Conservation (phyloP, 2,797 vertebrate species). For the Phataginus tricuspis region DNA sequence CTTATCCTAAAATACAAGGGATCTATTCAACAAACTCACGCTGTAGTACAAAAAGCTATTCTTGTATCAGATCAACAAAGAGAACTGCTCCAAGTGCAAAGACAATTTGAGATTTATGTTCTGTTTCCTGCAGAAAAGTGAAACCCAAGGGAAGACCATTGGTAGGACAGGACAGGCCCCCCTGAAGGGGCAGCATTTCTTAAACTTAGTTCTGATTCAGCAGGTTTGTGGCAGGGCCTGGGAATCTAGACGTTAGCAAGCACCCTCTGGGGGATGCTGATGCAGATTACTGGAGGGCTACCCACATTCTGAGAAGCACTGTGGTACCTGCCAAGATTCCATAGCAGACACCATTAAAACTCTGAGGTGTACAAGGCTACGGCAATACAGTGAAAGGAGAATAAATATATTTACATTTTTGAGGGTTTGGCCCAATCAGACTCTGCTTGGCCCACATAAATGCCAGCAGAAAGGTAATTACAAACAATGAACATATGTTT, state of each 20-base stretch:
- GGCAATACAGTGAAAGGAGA: not conserved
- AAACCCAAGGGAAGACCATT: not conserved
- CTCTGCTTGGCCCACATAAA: not conserved
- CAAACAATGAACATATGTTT: not conserved
- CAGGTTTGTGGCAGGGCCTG: not conserved
- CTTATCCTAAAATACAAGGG: constrained; percentile 65
- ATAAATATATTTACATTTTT: not conserved
- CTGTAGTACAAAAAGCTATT: constrained; percentile 68
- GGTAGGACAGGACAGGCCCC: not conserved
- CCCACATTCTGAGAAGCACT: constrained; percentile 11
- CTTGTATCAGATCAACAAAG: constrained; percentile 58
- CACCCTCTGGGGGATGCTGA: not conserved
- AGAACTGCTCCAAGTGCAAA: constrained; percentile 41
- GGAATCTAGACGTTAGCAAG: not conserved
- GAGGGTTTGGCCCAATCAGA: not conserved
- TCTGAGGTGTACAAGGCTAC: not conserved
- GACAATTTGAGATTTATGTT: constrained; percentile 40
- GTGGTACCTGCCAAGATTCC: not conserved
- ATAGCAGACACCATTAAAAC: not conserved
- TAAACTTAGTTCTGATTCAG: not conserved
- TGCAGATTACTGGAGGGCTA: not conserved
- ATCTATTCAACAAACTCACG: constrained; percentile 45
- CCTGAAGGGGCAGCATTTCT: fast-evolving
- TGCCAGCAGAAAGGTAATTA: not conserved
- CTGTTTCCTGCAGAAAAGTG: constrained; percentile 58